phyloP scores from a whole-genome alignment of 1,140 invertebrate species.

The Apis dorsata region DNA sequence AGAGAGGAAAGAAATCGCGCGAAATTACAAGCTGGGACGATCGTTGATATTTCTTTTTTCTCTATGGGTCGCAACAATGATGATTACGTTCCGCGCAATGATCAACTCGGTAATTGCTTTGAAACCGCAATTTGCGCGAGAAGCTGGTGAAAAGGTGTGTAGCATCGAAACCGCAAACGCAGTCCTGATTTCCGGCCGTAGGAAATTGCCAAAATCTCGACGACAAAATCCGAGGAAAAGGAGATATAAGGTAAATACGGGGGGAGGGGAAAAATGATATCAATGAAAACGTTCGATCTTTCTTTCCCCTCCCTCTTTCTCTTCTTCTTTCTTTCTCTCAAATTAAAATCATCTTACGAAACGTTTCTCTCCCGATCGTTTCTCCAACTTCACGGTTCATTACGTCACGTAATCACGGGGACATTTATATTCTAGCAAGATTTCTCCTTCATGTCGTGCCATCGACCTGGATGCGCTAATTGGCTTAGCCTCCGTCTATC shows the following conservation, averaged over 20 bases:
- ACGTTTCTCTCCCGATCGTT: neutral
- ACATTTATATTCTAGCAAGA: neutral
- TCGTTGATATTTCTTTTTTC: constrained; percentile 17
- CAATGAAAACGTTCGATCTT: neutral
- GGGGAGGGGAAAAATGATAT: neutral
- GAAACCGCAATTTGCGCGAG: constrained; percentile 44
- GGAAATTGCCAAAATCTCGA: constrained; percentile 38
- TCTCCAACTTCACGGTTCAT: constrained; percentile 1
- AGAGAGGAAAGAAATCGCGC: constrained; percentile 23
- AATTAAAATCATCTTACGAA: too few relatives aligned
- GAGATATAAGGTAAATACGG: neutral
- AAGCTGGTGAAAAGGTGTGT: neutral
- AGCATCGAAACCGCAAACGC: constrained; percentile 24
- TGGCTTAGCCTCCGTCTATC: neutral
- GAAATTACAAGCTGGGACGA: constrained; percentile 29
- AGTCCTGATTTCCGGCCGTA: constrained; percentile 25
- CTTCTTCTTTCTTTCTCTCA: neutral
- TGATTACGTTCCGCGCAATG: constrained; percentile 29
- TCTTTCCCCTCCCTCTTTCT: neutral
- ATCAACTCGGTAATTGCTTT: constrained; percentile 10
- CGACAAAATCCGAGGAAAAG: constrained; percentile 9
- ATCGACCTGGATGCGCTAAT: neutral
- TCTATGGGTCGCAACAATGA: constrained; percentile 12
- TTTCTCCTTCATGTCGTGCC: neutral
- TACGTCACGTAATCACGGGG: neutral